Evolutionary conservation across 2,113 vertebrate genomes (phyloP).

Genomic region (Cygnus atratus): DNA sequence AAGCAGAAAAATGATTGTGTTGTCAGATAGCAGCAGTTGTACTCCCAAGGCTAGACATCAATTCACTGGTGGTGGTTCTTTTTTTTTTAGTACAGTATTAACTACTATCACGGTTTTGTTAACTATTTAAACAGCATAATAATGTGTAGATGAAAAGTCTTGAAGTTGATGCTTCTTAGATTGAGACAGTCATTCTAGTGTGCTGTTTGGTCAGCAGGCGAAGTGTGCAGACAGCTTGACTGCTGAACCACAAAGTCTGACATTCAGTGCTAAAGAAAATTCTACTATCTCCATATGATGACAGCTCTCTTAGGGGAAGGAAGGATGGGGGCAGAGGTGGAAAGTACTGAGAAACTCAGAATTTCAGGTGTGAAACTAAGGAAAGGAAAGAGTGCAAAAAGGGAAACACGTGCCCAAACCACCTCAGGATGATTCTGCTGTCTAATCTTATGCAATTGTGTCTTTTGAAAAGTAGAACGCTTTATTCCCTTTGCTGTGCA

Average conservation of each 20-base stretch:
- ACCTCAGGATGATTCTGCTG: background rate
- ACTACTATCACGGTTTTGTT: background rate
- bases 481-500: conserved; percentile 19
- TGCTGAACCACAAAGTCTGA: background rate
- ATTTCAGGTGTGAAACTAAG: background rate
- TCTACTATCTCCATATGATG: background rate
- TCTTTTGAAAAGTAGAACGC: background rate
- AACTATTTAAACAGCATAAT: background rate
- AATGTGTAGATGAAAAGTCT: background rate
- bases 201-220: background rate
- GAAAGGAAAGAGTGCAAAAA: background rate
- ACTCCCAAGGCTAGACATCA: background rate
- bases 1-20: background rate
- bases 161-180: background rate
- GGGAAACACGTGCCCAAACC: background rate
- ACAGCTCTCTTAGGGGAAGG: background rate
- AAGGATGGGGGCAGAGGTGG: background rate
- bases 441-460: background rate
- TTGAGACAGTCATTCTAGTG: background rate
- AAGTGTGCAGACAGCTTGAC: no score
- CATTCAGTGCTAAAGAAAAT: background rate
- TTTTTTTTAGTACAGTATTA: background rate
- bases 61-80: background rate
- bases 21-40: background rate
- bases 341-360: background rate